phyloP scores from a whole-genome alignment of 2,888 invertebrate genomes.

The Sesia bembeciformis region DNA sequence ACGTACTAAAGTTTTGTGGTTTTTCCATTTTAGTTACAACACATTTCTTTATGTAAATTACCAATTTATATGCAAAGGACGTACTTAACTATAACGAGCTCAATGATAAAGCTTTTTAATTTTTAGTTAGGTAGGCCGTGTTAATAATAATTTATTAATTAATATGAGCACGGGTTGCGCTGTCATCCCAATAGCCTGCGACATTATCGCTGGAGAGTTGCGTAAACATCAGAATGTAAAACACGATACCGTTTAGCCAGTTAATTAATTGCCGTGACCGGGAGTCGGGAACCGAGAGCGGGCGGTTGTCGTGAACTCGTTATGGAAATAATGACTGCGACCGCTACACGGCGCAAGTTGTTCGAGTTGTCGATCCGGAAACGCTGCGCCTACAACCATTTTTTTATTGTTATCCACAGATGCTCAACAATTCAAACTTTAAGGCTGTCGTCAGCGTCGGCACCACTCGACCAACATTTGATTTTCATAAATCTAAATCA shows the following conservation, averaged over 20 bases:
- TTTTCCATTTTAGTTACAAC: not conserved
- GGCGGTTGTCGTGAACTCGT: conserved; percentile 55
- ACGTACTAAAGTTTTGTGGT: not conserved
- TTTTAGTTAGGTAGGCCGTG: conserved; percentile 58
- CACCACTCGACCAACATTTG: too few species aligned
- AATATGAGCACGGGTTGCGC: conserved; percentile 48
- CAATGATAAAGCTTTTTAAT: conserved; percentile 63
- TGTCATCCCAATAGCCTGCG: conserved; percentile 52
- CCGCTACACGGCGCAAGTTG: conserved; percentile 39
- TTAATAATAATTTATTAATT: conserved; percentile 61
- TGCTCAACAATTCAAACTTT: conserved; percentile 24
- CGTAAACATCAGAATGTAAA: conserved; percentile 70
- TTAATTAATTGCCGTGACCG: conserved; percentile 67
- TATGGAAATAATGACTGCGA: conserved; percentile 66
- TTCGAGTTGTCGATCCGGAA: conserved; percentile 18
- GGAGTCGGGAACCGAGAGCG: conserved; percentile 23
- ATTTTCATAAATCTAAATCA: too few species aligned
- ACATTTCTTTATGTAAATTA: conserved; percentile 48
- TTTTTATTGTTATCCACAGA: conserved; percentile 45
- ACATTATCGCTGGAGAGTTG: conserved; percentile 67
- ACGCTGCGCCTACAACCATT: conserved; percentile 21
- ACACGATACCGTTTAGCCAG: conserved; percentile 70
- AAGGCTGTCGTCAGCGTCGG: not conserved
- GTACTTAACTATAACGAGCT: conserved; percentile 45
- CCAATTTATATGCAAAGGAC: conserved; percentile 60